A percentile compares a stretch with the other conserved stretches of the same genome.
phyloP scores from a whole-genome alignment of 2,888 invertebrate species.

The Tenthredo mesomela region DNA sequence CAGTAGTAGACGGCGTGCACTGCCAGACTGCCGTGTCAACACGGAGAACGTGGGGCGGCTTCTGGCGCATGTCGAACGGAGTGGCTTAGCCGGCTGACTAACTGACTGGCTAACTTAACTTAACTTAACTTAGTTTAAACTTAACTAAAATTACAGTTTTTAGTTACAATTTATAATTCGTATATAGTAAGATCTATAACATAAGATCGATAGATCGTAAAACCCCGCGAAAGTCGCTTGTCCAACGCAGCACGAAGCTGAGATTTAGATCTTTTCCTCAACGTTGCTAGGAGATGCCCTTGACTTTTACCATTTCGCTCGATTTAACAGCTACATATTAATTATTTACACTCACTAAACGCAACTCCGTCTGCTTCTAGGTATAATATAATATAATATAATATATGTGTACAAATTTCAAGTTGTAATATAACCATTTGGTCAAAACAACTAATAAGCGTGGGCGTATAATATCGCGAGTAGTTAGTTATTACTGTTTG shows the following conservation, averaged over 20 bases:
- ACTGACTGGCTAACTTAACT: slow-evolving; percentile 4
- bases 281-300: neutral
- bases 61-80: slow-evolving; percentile 50
- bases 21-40: slow-evolving; percentile 69
- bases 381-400: no score
- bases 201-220: slow-evolving; percentile 28
- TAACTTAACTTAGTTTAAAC: neutral
- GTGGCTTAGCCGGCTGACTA: slow-evolving; percentile 24
- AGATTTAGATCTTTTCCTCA: neutral
- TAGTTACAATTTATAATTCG: neutral
- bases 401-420: no score
- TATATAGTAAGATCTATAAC: neutral
- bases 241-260: neutral
- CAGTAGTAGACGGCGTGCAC: slow-evolving; percentile 72
- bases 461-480: neutral
- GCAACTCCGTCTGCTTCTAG: neutral
- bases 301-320: slow-evolving; percentile 8
- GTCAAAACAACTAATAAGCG: neutral
- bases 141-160: neutral
- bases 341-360: neutral
- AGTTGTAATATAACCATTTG: no score
- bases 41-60: slow-evolving; percentile 53
- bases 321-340: neutral
- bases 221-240: slow-evolving; percentile 2
- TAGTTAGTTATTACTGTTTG: neutral